phyloP scores from a whole-genome alignment of 2,888 invertebrate species.

The Brassicogethes aeneus region DNA sequence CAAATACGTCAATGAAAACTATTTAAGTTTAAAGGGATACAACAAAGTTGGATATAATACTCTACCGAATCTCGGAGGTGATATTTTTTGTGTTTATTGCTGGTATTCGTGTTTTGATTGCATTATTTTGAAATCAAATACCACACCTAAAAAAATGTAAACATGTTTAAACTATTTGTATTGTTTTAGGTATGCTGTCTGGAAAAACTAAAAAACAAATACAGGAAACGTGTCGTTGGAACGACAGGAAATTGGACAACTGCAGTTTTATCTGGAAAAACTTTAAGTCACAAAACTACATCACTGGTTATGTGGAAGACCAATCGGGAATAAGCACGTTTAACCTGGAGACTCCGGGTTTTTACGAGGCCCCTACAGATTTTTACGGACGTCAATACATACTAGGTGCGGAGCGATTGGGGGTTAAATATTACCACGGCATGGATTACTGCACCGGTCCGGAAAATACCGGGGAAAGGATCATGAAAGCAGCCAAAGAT shows the following conservation, averaged over 20 bases:
- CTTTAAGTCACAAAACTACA: constrained; percentile 61
- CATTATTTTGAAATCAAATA: too few species aligned
- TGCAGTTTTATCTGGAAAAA: constrained; percentile 72
- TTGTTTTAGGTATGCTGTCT: constrained; percentile 66
- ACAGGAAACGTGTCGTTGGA: constrained; percentile 43
- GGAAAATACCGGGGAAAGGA: constrained; percentile 54
- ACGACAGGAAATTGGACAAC: constrained; percentile 51
- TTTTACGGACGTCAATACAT: constrained; percentile 72
- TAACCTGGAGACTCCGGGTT: constrained; percentile 64
- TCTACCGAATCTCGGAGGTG: too few species aligned
- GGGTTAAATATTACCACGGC: constrained; percentile 42
- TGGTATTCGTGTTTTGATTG: too few species aligned
- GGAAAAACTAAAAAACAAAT: constrained; percentile 48
- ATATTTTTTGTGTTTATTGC: too few species aligned
- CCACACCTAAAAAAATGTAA: too few species aligned
- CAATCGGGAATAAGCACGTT: constrained; percentile 63
- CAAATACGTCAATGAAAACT: too few species aligned
- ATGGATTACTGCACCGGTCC: constrained; percentile 54
- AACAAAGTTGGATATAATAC: too few species aligned
- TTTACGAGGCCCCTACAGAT: constrained; percentile 65
- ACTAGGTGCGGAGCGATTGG: constrained; percentile 53
- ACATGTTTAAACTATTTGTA: constrained; percentile 12
- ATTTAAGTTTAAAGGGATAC: too few species aligned
- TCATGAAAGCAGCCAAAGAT: constrained; percentile 60
- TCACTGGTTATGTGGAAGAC: constrained; percentile 76